phyloP scores from a whole-genome alignment of 2,113 vertebrate genomes.

The Perca flavescens region DNA sequence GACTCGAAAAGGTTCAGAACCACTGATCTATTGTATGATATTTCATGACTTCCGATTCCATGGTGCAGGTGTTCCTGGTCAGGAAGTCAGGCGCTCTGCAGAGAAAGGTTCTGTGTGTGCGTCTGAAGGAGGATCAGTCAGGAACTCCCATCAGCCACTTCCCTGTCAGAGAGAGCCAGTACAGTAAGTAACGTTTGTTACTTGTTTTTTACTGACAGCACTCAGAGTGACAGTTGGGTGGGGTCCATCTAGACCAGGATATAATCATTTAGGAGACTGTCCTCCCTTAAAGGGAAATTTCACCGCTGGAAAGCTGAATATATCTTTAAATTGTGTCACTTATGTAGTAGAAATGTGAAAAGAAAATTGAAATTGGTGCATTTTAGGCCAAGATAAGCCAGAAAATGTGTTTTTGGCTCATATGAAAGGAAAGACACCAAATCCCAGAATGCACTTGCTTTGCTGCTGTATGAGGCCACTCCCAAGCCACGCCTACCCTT shows the following conservation, averaged over 20 bases:
- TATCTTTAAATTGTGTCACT: too few relatives aligned
- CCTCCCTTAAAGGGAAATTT: too few relatives aligned
- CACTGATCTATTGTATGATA: neutral
- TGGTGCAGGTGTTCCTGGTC: slow-evolving; percentile 91
- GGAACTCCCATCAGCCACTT: slow-evolving; percentile 87
- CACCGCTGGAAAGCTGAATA: too few relatives aligned
- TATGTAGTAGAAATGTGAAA: too few relatives aligned
- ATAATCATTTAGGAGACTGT: neutral
- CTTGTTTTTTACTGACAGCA: neutral
- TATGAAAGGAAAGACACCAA: too few relatives aligned
- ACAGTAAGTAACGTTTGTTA: slow-evolving; percentile 86
- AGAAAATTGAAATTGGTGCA: too few relatives aligned
- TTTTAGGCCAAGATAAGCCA: too few relatives aligned
- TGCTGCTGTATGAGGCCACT: too few relatives aligned
- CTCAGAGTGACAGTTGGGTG: neutral
- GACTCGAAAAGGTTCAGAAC: too few relatives aligned
- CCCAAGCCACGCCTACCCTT: too few relatives aligned
- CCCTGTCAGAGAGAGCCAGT: slow-evolving; percentile 92
- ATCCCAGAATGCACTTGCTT: too few relatives aligned
- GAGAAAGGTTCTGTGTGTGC: slow-evolving; percentile 92
- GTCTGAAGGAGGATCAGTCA: slow-evolving; percentile 79
- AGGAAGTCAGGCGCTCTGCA: slow-evolving; percentile 89
- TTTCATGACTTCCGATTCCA: neutral
- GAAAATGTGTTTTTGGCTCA: too few relatives aligned
- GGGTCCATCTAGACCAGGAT: neutral